Evolutionary conservation across 2,888 invertebrate species (phyloP).

Genomic region (Caenorhabditis japonica): DNA sequence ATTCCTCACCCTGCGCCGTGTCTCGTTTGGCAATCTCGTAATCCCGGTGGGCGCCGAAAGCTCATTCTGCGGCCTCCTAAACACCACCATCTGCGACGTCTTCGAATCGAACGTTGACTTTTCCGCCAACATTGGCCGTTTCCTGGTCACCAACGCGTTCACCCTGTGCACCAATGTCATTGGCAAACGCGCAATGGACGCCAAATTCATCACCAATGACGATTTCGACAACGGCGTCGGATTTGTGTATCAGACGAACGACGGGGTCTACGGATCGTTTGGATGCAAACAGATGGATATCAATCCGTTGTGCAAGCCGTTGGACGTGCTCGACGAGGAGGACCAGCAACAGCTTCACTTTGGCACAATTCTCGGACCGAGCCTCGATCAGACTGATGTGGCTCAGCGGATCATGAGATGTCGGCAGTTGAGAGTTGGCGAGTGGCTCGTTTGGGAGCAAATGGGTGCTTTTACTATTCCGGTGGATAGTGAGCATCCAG

Average conservation of each 20-base stretch:
- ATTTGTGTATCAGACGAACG: slow-evolving; percentile 72
- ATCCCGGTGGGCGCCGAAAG: slow-evolving; percentile 24
- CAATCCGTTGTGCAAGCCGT: slow-evolving; percentile 67
- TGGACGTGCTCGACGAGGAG: slow-evolving; percentile 36
- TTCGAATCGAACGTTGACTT: slow-evolving; percentile 85
- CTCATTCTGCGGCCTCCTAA: slow-evolving; percentile 86
- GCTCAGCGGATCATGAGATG: slow-evolving; percentile 60
- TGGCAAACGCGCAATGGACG: slow-evolving; percentile 83
- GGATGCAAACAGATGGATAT: slow-evolving; percentile 81
- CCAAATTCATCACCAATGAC: slow-evolving; percentile 68
- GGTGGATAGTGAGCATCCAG: slow-evolving; percentile 91
- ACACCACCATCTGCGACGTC: slow-evolving; percentile 85
- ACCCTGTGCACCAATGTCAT: slow-evolving; percentile 91
- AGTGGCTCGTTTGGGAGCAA: slow-evolving; percentile 87
- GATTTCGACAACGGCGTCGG: slow-evolving; percentile 67
- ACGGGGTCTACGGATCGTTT: slow-evolving; percentile 82
- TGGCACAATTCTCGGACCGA: slow-evolving; percentile 67
- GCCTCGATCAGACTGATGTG: slow-evolving; percentile 61
- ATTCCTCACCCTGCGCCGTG: slow-evolving; percentile 18
- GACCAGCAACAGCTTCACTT: slow-evolving; percentile 43
- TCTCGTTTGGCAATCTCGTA: slow-evolving; percentile 30
- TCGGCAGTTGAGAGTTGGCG: slow-evolving; percentile 70
- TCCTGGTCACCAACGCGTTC: slow-evolving; percentile 94
- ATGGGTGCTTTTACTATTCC: slow-evolving; percentile 97
- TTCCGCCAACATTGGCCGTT: slow-evolving; percentile 96